Base-by-base conservation (phyloP, 2,888 invertebrate genomes). In the Therioaphis trifolii region DNA sequence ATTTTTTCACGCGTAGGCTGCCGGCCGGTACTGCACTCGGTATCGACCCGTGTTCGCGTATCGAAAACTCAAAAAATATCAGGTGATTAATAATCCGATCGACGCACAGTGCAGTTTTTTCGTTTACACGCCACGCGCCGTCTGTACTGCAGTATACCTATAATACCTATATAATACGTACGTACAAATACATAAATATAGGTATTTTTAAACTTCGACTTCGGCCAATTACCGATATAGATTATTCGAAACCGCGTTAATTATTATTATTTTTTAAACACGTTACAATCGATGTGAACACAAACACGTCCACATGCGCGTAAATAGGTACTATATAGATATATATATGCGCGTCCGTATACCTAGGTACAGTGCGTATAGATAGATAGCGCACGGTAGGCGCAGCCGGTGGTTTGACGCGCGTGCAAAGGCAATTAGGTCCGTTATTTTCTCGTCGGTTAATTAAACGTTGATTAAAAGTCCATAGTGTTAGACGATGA, bases 391-490 rank as follows among this genome's bases (percentile, higher is more conserved):
- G n/a, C n/a, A n/a, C n/a, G 7, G 35, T 35, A 35, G 58, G 21
- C 24, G 21, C 21, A 61, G 7, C 61, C 61, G 63, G 29, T 63
- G 27, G 15, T 63, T 29, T 15, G 29, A 27, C 29, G 63, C 27
- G 15, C 63, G 35, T 35, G 24, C 21, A 24, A 15, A 24, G 15
- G 35, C 43, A 77, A 52, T 35, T 63, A 76, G 58, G n/a, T 9
- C 35, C 35, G 18, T 68, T 43, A 21, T 18, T 27, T 66, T 68
- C 35, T 46, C 63, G 49, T 49, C 29, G 46, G 63, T 35, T 77
- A 66, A 66, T 72, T 55, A 55, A 71, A 27, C 49, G 71, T n/a
- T n/a, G n/a, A n/a, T 49, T n/a, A 71, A 52, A 46, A 77, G 63
- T 77, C 49, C 76, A 49, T 11, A 1, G 27, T 68, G 15, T 68